Base-by-base conservation (phyloP, 1,140 invertebrate species). In the Drosophila prosaltans region DNA sequence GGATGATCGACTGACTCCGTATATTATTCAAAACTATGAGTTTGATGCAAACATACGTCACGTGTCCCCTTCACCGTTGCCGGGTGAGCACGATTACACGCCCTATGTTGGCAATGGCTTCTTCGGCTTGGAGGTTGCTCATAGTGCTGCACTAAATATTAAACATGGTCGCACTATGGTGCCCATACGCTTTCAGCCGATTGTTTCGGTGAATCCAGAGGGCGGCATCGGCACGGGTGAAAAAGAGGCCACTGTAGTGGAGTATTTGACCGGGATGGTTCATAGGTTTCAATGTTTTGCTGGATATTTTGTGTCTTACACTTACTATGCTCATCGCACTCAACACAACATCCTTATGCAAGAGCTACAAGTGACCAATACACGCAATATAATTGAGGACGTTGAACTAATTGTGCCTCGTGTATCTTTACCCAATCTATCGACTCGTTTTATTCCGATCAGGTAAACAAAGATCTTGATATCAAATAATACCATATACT, bases 91-190 rank as follows among this genome's bases (percentile, higher is more conserved):
- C 59, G 92, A 94, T 64, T 96, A 95, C 90, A 93, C 96, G 81
- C 95, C 96, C 81, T 97, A 97, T 91, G 94, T 97, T 32, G 97
- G 96, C 62, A 97, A 98, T 93, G 96, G 97, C 3, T 92, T 95
- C 59, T 92, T 97, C 74, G 96, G 95, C 0, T 78, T 96, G 26
- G 93, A 95, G 39, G 91, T 97, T 24, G 93, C 94, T 65, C 93
- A 94, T 30, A 94, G 96, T 69, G 94, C 95, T 41, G 93, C 94
- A 65, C 78, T 97, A 10, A 95, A 95, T 70, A 95, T 96, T 43
- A 95, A 95, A 91, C 92, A 94, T 72, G 95, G 95, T 2, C 93
- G 96, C 78, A 95, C 95, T 1, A 93, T 98, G 72, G 84, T 96
- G 43, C 94, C 95, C 9, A 92, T 97, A 5, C 94, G 94, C 26